Percentiles rank a stretch among this genome's conserved stretches.
These are phyloP conservation scores for Tupiocoris notatus DNA, from an alignment of 2,888 invertebrate species.

Conservation along the genomic window DNA sequence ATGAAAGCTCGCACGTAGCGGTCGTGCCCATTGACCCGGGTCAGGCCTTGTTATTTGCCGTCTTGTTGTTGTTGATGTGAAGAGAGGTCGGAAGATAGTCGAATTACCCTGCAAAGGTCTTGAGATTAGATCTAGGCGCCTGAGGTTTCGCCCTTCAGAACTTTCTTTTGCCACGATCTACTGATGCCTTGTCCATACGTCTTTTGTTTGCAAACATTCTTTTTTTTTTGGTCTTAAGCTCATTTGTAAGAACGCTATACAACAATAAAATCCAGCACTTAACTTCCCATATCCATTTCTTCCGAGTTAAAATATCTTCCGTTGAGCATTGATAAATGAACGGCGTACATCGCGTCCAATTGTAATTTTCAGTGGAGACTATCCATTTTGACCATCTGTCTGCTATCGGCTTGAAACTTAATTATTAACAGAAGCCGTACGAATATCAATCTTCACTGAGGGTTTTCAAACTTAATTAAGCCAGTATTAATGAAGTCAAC, in stretches of 20 bases:
- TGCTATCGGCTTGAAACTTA: not conserved
- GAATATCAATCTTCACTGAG: not conserved
- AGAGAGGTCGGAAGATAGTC: not conserved
- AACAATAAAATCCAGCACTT: too few relatives aligned
- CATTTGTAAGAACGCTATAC: too few relatives aligned
- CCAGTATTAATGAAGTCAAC: constrained; percentile 27
- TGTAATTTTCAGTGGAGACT: too few relatives aligned
- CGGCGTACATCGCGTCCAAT: not conserved
- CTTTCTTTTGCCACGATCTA: not conserved
- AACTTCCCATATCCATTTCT: too few relatives aligned
- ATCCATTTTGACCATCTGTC: not conserved
- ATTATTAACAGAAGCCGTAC: not conserved
- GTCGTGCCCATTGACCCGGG: not conserved
- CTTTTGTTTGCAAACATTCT: too few relatives aligned
- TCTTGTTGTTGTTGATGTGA: not conserved
- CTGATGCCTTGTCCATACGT: too few relatives aligned
- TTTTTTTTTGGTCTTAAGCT: too few relatives aligned
- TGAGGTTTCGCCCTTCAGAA: not conserved
- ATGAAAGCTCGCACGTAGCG: not conserved
- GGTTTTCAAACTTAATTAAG: constrained; percentile 18
- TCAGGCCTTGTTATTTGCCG: not conserved
- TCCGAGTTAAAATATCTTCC: too few relatives aligned
- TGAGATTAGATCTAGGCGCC: not conserved
- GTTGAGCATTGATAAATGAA: too few relatives aligned
- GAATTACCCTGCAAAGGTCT: not conserved